phyloP scores from a whole-genome alignment of 1,140 invertebrate species.

The Cotesia glomerata region DNA sequence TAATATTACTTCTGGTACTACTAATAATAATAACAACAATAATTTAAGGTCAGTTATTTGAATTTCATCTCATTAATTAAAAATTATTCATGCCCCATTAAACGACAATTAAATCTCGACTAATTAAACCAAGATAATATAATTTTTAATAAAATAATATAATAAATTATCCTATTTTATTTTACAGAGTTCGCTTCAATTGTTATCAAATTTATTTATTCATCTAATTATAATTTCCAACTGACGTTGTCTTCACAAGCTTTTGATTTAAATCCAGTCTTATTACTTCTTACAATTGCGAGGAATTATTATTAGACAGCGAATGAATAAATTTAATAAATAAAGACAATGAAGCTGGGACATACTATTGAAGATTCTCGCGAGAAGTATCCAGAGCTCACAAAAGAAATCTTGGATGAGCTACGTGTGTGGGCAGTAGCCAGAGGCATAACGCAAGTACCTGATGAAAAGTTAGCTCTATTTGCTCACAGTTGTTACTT shows the following conservation, averaged over 20 bases:
- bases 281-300: too few relatives aligned
- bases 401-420: conserved; percentile 41
- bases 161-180: not conserved
- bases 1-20: too few relatives aligned
- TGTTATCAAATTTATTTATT: too few relatives aligned
- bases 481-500: conserved; percentile 69
- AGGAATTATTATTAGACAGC: too few relatives aligned
- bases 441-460: conserved; percentile 38
- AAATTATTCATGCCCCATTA: not conserved
- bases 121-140: not conserved
- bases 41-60: not conserved
- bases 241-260: not conserved
- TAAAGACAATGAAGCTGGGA: conserved; percentile 45
- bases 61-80: not conserved
- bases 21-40: too few relatives aligned
- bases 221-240: not conserved
- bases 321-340: too few relatives aligned
- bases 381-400: conserved; percentile 45
- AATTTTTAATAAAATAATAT: not conserved
- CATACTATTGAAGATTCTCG: conserved; percentile 44
- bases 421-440: conserved; percentile 43
- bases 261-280: too few relatives aligned
- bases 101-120: not conserved
- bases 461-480: conserved; percentile 60
- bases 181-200: not conserved